These are phyloP conservation scores for Canis aureus DNA, from an alignment of 2,113 vertebrate genomes.

Conservation along the genomic window DNA sequence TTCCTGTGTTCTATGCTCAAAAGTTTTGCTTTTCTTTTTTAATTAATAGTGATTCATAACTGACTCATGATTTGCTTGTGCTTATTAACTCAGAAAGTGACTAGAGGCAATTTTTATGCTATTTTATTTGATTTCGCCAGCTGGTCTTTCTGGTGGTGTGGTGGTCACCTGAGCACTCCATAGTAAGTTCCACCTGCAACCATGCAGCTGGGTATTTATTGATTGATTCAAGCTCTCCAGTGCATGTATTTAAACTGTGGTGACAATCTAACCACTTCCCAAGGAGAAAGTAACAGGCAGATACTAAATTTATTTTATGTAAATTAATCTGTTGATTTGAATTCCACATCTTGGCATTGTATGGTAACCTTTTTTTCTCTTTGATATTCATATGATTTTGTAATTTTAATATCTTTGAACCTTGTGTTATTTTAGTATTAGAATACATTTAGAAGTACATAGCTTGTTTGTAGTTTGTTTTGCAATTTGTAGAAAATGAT, in stretches of 20 bases:
- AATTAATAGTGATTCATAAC: slow-evolving; percentile 18
- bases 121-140: not conserved
- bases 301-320: not conserved
- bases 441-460: not conserved
- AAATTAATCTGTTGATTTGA: slow-evolving; percentile 1
- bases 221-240: not conserved
- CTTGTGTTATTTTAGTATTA: not conserved
- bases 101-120: not conserved
- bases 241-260: not conserved
- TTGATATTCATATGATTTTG: not conserved
- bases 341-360: not conserved
- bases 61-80: not conserved
- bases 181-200: not conserved
- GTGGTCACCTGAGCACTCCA: not conserved
- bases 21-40: slow-evolving; percentile 19
- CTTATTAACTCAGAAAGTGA: not conserved
- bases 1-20: not conserved
- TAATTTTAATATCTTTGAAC: not conserved
- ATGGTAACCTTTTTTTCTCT: not conserved
- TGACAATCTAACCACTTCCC: not conserved
- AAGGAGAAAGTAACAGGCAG: not conserved
- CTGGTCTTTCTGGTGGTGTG: not conserved
- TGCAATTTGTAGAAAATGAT: slow-evolving; percentile 50
- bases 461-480: not conserved
- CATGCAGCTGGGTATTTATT: not conserved